Conservation (phyloP, 2,888 invertebrate genomes). For the Synanthedon myopaeformis region DNA sequence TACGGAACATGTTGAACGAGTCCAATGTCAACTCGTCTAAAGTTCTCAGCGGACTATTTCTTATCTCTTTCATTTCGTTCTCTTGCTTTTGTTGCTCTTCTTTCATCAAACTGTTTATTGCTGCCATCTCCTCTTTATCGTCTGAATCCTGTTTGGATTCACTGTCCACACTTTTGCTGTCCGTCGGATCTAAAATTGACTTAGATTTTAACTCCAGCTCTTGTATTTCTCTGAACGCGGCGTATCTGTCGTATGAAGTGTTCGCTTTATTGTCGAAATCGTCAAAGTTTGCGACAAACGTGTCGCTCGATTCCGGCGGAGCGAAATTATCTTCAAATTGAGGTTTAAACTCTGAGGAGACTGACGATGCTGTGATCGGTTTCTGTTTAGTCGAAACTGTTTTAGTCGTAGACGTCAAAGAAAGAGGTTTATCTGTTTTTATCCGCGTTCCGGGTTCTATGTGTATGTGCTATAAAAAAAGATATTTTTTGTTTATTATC, state of each 20-base stretch:
- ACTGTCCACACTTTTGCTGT: conserved; percentile 17
- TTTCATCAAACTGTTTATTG: conserved; percentile 35
- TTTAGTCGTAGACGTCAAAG: conserved; percentile 15
- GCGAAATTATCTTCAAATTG: conserved; percentile 77
- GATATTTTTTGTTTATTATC: no score
- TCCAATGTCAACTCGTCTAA: conserved; percentile 53
- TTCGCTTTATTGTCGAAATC: conserved; percentile 69
- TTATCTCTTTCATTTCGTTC: conserved; percentile 30
- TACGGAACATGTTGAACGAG: conserved; percentile 53
- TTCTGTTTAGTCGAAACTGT: conserved; percentile 15
- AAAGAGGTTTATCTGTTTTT: conserved; percentile 32
- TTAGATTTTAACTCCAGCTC: conserved; percentile 76
- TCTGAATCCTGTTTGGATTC: conserved; percentile 48
- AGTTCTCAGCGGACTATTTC: conserved; percentile 48
- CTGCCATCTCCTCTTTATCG: conserved; percentile 44
- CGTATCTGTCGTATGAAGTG: conserved; percentile 82
- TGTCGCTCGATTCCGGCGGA: conserved; percentile 45
- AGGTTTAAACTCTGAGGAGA: conserved; percentile 48
- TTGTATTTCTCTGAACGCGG: conserved; percentile 88
- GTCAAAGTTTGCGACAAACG: conserved; percentile 78
- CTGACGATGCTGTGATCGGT: conserved; percentile 13
- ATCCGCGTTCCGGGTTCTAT: conserved; percentile 30
- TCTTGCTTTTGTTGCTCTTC: conserved; percentile 32
- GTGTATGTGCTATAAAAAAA: conserved; percentile 45
- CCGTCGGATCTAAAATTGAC: conserved; percentile 41